Conservation (phyloP, 2,797 vertebrate species). For the Enteromius mattozi region DNA sequence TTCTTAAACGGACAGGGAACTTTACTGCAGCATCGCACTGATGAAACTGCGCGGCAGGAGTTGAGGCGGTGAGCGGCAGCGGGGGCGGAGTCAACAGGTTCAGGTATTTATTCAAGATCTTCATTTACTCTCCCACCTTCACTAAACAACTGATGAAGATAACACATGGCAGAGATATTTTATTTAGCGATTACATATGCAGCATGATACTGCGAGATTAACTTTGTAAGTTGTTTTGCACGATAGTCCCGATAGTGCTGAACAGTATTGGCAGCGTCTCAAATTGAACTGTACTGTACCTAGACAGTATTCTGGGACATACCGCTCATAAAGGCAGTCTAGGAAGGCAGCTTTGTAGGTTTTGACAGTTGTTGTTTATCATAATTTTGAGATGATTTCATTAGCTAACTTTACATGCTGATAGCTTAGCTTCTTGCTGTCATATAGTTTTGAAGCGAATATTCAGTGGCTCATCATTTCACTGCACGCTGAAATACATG, state of each 20-base stretch:
- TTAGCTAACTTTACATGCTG: not conserved
- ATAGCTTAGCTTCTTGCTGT: not conserved
- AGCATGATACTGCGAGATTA: not conserved
- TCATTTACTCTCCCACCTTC: constrained; percentile 59
- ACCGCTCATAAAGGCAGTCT: not conserved
- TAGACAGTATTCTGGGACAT: not conserved
- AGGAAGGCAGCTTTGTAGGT: not conserved
- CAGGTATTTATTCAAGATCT: constrained; percentile 75
- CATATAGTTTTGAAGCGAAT: not conserved
- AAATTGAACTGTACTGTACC: not conserved
- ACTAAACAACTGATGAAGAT: not conserved
- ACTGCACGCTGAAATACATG: not conserved
- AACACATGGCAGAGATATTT: not conserved
- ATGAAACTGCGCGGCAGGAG: constrained; percentile 65
- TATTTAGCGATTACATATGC: not conserved
- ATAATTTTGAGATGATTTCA: not conserved
- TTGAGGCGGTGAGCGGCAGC: constrained; percentile 29
- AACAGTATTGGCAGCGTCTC: not conserved
- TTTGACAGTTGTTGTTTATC: not conserved
- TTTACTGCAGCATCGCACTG: constrained; percentile 61
- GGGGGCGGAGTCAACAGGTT: constrained; percentile 84
- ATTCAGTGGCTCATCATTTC: not conserved
- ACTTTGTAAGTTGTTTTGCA: not conserved
- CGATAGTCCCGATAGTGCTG: not conserved
- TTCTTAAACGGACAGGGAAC: constrained; percentile 61